A percentile compares a stretch with the other conserved stretches of the same genome.
Evolutionary conservation across 2,113 vertebrate species (phyloP).

Genomic region (Variabilichromis moorii): DNA sequence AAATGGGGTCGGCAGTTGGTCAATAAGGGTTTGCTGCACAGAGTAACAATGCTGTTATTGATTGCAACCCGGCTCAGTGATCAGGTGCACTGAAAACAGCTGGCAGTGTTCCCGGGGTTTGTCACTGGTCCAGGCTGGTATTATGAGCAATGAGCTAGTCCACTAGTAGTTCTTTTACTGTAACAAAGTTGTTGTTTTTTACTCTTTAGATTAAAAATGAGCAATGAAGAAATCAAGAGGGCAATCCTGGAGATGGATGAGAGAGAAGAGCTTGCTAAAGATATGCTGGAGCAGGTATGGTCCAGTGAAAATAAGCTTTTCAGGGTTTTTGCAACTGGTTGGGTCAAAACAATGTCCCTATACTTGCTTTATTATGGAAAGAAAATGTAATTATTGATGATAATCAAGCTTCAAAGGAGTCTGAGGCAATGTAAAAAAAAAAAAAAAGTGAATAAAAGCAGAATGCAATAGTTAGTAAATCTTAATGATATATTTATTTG

Average conservation of each 20-base stretch:
- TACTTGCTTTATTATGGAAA: background rate
- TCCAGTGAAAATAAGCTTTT: background rate
- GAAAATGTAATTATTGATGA: background rate
- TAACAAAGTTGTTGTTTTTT: background rate
- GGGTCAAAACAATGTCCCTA: background rate
- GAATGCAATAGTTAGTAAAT: background rate
- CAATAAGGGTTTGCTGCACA: constrained; percentile 23
- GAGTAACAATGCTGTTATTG: constrained; percentile 36
- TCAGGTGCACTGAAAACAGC: constrained; percentile 17
- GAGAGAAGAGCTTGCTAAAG: constrained; percentile 92
- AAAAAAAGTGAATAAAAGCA: background rate
- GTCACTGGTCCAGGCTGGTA: background rate
- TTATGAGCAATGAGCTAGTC: background rate
- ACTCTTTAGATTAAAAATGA: constrained; percentile 85
- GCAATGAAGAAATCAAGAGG: constrained; percentile 91
- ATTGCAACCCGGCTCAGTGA: constrained; percentile 12
- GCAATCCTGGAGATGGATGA: constrained; percentile 96
- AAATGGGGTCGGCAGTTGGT: constrained; percentile 34
- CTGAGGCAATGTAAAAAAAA: background rate
- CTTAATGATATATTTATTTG: background rate
- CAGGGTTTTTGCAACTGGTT: rapidly evolving
- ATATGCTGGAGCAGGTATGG: constrained; percentile 94
- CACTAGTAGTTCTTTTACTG: background rate
- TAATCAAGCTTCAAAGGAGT: background rate
- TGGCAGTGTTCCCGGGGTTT: background rate